These are phyloP conservation scores for Argyresthia albistria DNA, from an alignment of 2,888 invertebrate species.

Conservation along the genomic window DNA sequence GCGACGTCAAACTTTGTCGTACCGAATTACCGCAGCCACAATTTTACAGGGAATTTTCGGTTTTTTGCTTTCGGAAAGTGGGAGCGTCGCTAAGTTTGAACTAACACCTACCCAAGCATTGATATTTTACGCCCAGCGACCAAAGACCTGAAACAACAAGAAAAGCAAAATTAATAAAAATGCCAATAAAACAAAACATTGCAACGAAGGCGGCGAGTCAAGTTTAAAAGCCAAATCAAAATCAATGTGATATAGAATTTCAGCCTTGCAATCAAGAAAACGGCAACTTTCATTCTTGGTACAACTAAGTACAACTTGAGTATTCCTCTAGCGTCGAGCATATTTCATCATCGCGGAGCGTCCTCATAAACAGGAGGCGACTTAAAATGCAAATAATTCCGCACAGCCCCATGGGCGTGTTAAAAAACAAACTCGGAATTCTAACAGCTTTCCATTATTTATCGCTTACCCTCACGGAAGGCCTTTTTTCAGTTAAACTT, in stretches of 20 bases:
- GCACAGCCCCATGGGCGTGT: slow-evolving; percentile 56
- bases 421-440: slow-evolving; percentile 58
- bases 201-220: slow-evolving; percentile 11
- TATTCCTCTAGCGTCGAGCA: slow-evolving; percentile 22
- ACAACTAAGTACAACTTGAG: slow-evolving; percentile 5
- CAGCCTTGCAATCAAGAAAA: background rate
- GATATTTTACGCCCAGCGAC: slow-evolving; percentile 47
- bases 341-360: slow-evolving; percentile 34
- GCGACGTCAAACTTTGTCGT: slow-evolving; percentile 36
- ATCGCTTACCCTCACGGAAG: slow-evolving; percentile 55
- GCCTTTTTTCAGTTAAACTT: slow-evolving; percentile 49
- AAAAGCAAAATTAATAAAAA: slow-evolving; percentile 72
- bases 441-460: slow-evolving; percentile 64
- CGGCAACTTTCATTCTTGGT: background rate
- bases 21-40: slow-evolving; percentile 23
- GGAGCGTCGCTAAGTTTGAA: background rate
- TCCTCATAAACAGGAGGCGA: slow-evolving; percentile 48
- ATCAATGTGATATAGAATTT: background rate
- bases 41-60: slow-evolving; percentile 9
- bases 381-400: slow-evolving; percentile 63
- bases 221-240: slow-evolving; percentile 8
- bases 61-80: background rate
- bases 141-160: slow-evolving; percentile 67
- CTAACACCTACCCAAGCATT: slow-evolving; percentile 55
- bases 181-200: slow-evolving; percentile 50